Evolutionary conservation across 2,113 vertebrate species (phyloP), one percentile per base, ranked within the genome.

Genomic region (Rattus rattus): DNA sequence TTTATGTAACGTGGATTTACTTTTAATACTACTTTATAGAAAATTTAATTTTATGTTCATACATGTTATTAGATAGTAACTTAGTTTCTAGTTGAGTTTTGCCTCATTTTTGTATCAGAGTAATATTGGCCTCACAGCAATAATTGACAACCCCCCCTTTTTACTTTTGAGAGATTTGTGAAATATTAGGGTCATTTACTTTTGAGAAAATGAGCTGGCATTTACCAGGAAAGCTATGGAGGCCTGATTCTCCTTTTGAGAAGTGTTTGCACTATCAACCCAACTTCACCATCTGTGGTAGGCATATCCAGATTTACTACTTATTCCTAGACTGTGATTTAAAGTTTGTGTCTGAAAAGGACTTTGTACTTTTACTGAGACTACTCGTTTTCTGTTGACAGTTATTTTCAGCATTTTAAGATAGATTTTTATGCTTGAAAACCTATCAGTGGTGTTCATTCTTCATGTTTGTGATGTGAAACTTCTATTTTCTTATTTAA

Each of bases 361-460:
- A 94, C 70, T 94, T 92, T 85, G 0, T 73, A 4, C 16, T 92
- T 94, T 96, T 83, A 61, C 65, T 14, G 69, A 61, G 20, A 22
- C 63, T 52, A 43, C 63, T 81, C 90, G 30, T 47, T 43, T 43
- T 76, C 73, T 43, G 36, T 12, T 59, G 73, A 54, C 0, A 16
- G 24, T 67, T 94, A 79, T 56, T 47, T 8, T 75, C 49, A 52
- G 13, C 75, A 94, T 94, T 94, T 91, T 92, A 90, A 88, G 22
- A n/a, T 56, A 1, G 52, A 79, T 70, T 69, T 92, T 91, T 95
- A 90, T 94, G 86, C 88, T n/a, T 70, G 47, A 94, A 94, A 80
- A n/a, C 3, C n/a, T 7, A 49, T 8, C 39, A 43, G 43, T 77
- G n/a, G 56, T 30, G 1, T 39, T 28, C 3, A 73, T 87, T 75